Evolutionary conservation across 2,797 vertebrate species (phyloP), one percentile per base, ranked within the genome.

Genomic region (Hoplostethus atlanticus): DNA sequence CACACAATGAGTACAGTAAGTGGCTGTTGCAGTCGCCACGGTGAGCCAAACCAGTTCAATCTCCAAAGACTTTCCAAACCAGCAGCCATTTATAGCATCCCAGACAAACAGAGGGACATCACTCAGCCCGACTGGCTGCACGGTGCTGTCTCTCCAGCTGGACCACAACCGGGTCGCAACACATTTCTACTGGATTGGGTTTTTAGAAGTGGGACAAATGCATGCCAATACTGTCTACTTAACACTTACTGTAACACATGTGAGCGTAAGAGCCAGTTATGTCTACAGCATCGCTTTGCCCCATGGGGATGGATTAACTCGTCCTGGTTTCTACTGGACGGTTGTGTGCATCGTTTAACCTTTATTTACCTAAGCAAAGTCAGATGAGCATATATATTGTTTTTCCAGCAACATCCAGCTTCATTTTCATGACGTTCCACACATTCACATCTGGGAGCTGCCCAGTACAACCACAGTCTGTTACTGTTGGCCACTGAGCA

Each of bases 41-140:
- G 25, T 61, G 36, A 55, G 68, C 68, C 77, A 76, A 55, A 66
- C 68, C 77, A 76, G 48, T 64, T 52, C 67, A 64, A 61, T 59
- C 65, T 74, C 71, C 48, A 46, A 5, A 46, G 15, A 15, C 36
- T 69, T 51, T 73, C 48, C 68, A 44, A 71, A 73, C 48, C 60
- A 50, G 48, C 46, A 59, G 73, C 64, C 36, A 38, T 82, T 88
- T 73, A 77, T 65, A 67, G 64, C 67, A 55, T 60, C 54, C 46
- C 48, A 77, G 69, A 71, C 46, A 7, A 0, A 50, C 17, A 40
- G 59, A 62, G 31, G 50, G 42, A 34, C 34, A 34, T 47, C 57
- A 61, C 38, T 62, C 57, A 28, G 8, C 44, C 34, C 30, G 11
- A 9, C 42, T n/a, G 46, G 34, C 69, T 53, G 25, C 38, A 10